Percentiles rank a stretch among this genome's conserved stretches.
phyloP scores from a whole-genome alignment of 2,113 vertebrate species.

The Amia ocellicauda region DNA sequence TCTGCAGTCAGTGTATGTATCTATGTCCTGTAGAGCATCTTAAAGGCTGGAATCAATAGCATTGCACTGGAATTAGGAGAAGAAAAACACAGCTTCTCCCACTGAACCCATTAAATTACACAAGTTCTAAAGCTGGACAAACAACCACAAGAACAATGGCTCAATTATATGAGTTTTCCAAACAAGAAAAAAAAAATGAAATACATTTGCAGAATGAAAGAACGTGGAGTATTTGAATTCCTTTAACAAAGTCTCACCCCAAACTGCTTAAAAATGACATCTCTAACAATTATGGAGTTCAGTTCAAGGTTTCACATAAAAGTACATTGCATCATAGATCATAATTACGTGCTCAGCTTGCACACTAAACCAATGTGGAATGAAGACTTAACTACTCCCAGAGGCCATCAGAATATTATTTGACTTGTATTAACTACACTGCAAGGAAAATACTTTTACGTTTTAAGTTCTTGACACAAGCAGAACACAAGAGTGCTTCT shows the following conservation, averaged over 20 bases:
- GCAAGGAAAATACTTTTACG: too few species aligned
- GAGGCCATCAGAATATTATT: too few species aligned
- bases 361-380: too few species aligned
- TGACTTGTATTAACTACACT: too few species aligned
- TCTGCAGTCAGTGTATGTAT: too few species aligned
- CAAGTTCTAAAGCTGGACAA: conserved; percentile 27
- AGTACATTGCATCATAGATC: not conserved
- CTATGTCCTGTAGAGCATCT: too few species aligned
- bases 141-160: conserved; percentile 52
- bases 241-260: conserved; percentile 42
- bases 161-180: conserved; percentile 49
- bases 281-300: conserved; percentile 44
- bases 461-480: too few species aligned
- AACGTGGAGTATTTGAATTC: conserved; percentile 48
- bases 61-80: conserved; percentile 18
- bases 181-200: conserved; percentile 33
- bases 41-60: conserved; percentile 26
- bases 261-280: conserved; percentile 38
- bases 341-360: not conserved
- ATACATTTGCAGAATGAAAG: conserved; percentile 48
- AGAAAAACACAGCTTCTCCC: conserved; percentile 38
- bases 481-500: too few species aligned
- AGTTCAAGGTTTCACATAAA: conserved; percentile 34
- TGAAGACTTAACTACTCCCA: too few species aligned
- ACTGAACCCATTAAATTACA: conserved; percentile 30